Base-by-base conservation (phyloP, 2,797 vertebrate species). In the Muscicapa comitata region DNA sequence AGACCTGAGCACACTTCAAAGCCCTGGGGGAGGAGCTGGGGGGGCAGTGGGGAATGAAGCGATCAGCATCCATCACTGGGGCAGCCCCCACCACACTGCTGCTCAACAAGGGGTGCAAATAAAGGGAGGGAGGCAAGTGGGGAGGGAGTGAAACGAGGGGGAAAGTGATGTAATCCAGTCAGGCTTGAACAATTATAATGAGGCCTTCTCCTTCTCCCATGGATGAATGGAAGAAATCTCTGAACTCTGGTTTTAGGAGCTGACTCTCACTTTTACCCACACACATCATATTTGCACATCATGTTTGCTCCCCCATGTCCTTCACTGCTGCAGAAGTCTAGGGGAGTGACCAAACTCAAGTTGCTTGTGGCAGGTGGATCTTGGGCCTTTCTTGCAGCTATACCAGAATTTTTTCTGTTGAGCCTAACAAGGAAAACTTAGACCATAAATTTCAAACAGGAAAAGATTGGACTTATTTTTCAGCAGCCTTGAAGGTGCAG, bases 1-100 rank as follows among this genome's bases (percentile, higher is more conserved):
- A 97, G 96, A 97, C 96, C 95, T 96, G 96, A 96, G 96, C 95
- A 87, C 95, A 97, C 97, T 97, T 98, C 97, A 98, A 98, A 98
- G 98, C 70, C 14, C 79, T 62, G 81, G 92, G 66, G 76, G 86
- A 93, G 86, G 87, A 0, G 1, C 37, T 68, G 78, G 82, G 61
- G 83, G 71, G 51, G 77, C 65, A 57, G 42, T 7, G 57, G 90
- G 80, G 97, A 96, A 97, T 97, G 98, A 97, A 97, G 97, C 38
- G 47, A 97, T 97, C 97, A 97, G 93, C 91, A 94, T 81, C 93
- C 97, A 96, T 97, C 97, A 97, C 94, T 97, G 97, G 68, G 82
- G 96, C 94, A 96, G 95, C 68, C 94, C 83, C 73, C 23, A 48
- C 96, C 89, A 80, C 81, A 9, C 85, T 37, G 53, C 58, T 5